Percentiles rank a stretch among this genome's conserved stretches.
phyloP scores from a whole-genome alignment of 2,888 invertebrate species.

The Tipula lateralis region DNA sequence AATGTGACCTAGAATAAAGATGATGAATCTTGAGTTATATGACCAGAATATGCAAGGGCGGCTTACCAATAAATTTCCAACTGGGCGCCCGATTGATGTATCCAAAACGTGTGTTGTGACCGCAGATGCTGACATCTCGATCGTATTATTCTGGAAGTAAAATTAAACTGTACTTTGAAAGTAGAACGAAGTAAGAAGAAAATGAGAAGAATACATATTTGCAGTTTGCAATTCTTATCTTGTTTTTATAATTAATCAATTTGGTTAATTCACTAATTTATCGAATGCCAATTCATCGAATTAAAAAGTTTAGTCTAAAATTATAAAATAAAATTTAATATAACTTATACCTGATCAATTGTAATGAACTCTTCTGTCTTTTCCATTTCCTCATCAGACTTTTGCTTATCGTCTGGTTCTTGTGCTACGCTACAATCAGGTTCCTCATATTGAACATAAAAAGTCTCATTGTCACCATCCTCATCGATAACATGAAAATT shows the following conservation, averaged over 20 bases:
- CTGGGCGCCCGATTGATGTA: slow-evolving; percentile 63
- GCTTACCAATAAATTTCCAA: slow-evolving; percentile 57
- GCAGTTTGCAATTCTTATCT: not conserved
- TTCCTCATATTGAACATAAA: not conserved
- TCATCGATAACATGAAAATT: not conserved
- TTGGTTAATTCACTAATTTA: not conserved
- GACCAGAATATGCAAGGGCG: not conserved
- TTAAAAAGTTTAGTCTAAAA: not conserved
- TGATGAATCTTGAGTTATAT: too few relatives aligned
- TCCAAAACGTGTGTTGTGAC: slow-evolving; percentile 74
- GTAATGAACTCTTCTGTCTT: not conserved
- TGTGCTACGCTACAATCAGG: not conserved
- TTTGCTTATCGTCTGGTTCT: not conserved
- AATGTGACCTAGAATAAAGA: slow-evolving; percentile 49
- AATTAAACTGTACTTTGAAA: not conserved
- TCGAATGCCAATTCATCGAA: not conserved
- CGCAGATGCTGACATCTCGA: slow-evolving; percentile 45
- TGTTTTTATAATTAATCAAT: not conserved
- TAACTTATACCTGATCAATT: not conserved
- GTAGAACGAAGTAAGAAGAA: not conserved
- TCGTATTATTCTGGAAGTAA: not conserved
- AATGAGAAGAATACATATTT: not conserved
- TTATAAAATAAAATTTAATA: not conserved
- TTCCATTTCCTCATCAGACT: not conserved
- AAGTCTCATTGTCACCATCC: not conserved